Percentiles rank a stretch among this genome's conserved stretches.
These are phyloP conservation scores for Cyanoliseus patagonus DNA, from an alignment of 2,113 vertebrate species.

Conservation along the genomic window DNA sequence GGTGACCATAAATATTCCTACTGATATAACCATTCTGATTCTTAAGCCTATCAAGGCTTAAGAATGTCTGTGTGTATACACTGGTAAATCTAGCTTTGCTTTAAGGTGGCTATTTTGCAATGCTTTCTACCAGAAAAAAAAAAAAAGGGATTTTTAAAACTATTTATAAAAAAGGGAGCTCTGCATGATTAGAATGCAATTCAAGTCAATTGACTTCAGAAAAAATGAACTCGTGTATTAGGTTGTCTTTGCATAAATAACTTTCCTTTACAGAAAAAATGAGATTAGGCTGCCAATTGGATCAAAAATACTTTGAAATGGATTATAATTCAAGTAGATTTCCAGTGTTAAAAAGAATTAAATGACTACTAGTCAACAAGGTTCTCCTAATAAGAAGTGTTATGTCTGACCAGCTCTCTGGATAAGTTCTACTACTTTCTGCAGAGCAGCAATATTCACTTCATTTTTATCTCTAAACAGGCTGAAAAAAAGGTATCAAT, in stretches of 20 bases:
- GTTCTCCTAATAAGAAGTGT: not conserved
- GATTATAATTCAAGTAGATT: not conserved
- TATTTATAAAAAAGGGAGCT: not conserved
- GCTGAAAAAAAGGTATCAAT: conserved; percentile 67
- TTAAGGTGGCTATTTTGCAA: not conserved
- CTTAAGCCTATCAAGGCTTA: not conserved
- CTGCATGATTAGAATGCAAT: not conserved
- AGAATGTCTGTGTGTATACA: not conserved
- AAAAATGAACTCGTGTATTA: not conserved
- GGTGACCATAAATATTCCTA: not conserved
- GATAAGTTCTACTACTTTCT: conserved; percentile 47
- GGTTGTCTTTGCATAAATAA: not conserved
- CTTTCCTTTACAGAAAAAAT: not conserved
- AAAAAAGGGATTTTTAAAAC: not conserved
- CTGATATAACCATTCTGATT: not conserved
- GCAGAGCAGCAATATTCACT: conserved; percentile 46
- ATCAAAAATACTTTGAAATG: not conserved
- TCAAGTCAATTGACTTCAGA: not conserved
- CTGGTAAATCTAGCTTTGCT: not conserved
- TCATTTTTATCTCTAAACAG: conserved; percentile 65
- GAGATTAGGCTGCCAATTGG: not conserved
- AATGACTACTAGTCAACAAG: not conserved
- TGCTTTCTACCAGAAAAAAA: not conserved
- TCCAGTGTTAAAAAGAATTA: not conserved
- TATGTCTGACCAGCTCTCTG: not conserved